Conservation (phyloP, 2,888 invertebrate species). For the Willowsia nigromaculata region DNA sequence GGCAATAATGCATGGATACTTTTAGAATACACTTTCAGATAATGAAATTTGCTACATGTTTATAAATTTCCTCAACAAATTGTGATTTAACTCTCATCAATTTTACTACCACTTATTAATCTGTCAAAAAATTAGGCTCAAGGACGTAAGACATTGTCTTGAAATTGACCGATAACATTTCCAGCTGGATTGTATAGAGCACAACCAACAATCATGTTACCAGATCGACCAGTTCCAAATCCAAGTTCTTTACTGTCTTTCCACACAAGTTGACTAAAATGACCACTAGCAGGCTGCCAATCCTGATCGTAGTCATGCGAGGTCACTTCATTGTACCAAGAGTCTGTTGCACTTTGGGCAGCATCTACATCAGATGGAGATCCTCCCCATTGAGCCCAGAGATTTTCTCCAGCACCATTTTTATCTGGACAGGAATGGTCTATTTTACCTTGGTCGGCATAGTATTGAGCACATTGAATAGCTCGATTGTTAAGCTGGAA, state of each 20-base stretch:
- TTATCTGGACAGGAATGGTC: conserved; percentile 60
- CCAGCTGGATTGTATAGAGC: conserved; percentile 74
- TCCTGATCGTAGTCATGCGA: conserved; percentile 79
- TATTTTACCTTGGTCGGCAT: background rate
- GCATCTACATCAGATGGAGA: background rate
- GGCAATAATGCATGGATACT: too few relatives aligned
- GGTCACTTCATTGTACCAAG: conserved; percentile 89
- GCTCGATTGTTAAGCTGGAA: background rate
- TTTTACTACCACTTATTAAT: too few relatives aligned
- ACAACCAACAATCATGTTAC: conserved; percentile 81
- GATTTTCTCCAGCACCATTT: conserved; percentile 46
- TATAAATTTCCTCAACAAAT: too few relatives aligned
- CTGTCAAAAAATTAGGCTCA: too few relatives aligned
- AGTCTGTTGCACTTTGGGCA: conserved; percentile 11
- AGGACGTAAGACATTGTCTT: conserved; percentile 68
- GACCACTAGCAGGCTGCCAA: conserved; percentile 82
- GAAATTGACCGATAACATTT: conserved; percentile 69
- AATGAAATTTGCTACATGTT: too few relatives aligned
- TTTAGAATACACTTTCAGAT: too few relatives aligned
- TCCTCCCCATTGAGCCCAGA: background rate
- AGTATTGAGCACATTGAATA: conserved; percentile 51
- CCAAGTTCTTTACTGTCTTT: conserved; percentile 87
- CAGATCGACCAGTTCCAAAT: conserved; percentile 87
- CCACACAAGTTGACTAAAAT: conserved; percentile 93
- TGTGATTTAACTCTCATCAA: too few relatives aligned